Conservation (phyloP, 2,797 vertebrate genomes). For the Caiman crocodilus region DNA sequence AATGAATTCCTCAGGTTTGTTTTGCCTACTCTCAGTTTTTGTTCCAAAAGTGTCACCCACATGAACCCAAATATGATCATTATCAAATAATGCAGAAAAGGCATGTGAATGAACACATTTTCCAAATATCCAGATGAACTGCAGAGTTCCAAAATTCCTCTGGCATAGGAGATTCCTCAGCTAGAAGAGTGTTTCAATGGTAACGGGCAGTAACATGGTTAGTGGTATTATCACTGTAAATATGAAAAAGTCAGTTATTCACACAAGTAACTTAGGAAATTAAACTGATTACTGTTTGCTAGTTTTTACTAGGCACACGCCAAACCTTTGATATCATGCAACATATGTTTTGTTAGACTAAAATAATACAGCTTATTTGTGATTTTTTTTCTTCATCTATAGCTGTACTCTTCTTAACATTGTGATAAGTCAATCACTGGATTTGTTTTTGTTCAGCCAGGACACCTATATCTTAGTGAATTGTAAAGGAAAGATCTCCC, state of each 20-base stretch:
- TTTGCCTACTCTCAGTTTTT: conserved; percentile 28
- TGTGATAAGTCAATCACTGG: not conserved
- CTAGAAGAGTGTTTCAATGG: not conserved
- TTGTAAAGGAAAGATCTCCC: not conserved
- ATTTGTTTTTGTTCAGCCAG: not conserved
- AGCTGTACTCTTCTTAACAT: not conserved
- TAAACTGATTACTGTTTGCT: not conserved
- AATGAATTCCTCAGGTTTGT: conserved; percentile 25
- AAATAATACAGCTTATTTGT: not conserved
- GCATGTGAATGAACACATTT: not conserved
- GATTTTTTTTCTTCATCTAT: not conserved
- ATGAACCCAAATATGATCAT: conserved; percentile 13
- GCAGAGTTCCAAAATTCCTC: not conserved
- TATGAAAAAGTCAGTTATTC: not conserved
- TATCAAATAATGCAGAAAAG: not conserved
- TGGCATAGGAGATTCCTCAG: not conserved
- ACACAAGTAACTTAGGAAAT: not conserved
- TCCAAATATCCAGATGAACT: not conserved
- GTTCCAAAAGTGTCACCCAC: conserved; percentile 30
- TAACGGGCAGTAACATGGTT: not conserved
- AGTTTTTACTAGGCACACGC: not conserved
- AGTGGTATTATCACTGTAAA: not conserved
- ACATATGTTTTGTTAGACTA: not conserved
- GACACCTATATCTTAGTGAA: not conserved
- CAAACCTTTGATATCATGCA: not conserved